Conservation (phyloP, 2,113 vertebrate species). For the Leptobrachium leishanense region DNA sequence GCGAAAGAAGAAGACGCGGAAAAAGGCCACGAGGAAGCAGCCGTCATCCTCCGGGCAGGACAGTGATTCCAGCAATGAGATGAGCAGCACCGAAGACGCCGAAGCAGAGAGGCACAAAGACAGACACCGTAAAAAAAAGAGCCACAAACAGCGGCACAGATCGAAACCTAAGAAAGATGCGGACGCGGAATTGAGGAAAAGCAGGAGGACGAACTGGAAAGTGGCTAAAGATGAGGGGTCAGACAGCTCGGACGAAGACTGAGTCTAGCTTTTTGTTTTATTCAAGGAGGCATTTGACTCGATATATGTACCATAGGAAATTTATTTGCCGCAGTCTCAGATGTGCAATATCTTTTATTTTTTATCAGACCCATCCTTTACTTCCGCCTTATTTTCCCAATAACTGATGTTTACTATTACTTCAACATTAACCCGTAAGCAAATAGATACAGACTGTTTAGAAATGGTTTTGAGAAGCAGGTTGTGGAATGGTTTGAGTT, state of each 20-base stretch:
- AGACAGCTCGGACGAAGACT: constrained; percentile 80
- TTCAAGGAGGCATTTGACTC: background rate
- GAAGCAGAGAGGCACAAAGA: constrained; percentile 62
- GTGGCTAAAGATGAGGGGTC: constrained; percentile 79
- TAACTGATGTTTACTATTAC: background rate
- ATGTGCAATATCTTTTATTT: constrained; percentile 22
- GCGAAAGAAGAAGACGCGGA: constrained; percentile 64
- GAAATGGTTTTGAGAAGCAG: background rate
- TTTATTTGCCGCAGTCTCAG: background rate
- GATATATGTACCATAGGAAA: background rate
- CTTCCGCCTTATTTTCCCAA: background rate
- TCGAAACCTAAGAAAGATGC: constrained; percentile 57
- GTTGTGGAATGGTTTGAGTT: too few relatives aligned
- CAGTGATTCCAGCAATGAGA: constrained; percentile 59
- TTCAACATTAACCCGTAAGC: background rate
- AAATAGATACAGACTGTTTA: background rate
- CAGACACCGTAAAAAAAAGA: constrained; percentile 61
- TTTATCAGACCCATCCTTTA: background rate
- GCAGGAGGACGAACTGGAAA: constrained; percentile 84
- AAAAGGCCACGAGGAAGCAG: constrained; percentile 65
- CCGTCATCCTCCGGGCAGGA: constrained; percentile 64
- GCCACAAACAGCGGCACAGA: constrained; percentile 51
- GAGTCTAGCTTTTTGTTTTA: constrained; percentile 17
- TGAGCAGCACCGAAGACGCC: constrained; percentile 48
- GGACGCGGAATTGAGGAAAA: constrained; percentile 62